These are phyloP conservation scores for Lutraria lutraria DNA, from an alignment of 2,888 invertebrate genomes.

Conservation along the genomic window DNA sequence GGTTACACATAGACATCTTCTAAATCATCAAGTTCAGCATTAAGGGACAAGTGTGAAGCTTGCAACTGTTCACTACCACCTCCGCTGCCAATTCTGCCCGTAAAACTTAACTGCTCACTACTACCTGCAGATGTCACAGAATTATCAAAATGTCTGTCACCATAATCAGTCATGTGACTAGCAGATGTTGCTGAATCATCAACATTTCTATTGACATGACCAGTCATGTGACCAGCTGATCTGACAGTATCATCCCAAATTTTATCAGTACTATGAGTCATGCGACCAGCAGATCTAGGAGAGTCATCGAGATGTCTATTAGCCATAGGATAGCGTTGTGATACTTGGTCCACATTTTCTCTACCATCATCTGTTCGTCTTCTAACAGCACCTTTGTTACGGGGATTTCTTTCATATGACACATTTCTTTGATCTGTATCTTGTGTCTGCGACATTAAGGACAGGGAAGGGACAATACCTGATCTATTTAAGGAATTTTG, in stretches of 20 bases:
- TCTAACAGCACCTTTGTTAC: not conserved
- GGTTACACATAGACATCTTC: constrained; percentile 17
- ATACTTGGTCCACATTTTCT: not conserved
- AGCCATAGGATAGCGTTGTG: not conserved
- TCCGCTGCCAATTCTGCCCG: not conserved
- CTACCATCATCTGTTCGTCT: not conserved
- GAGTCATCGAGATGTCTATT: not conserved
- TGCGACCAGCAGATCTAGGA: not conserved
- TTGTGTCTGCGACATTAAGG: not conserved
- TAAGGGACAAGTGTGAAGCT: not conserved
- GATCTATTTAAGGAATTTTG: not conserved
- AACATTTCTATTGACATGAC: not conserved
- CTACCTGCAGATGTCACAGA: not conserved
- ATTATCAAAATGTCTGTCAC: not conserved
- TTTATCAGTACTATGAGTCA: not conserved
- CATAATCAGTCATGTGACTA: not conserved
- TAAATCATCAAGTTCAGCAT: constrained; percentile 5
- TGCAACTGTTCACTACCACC: not conserved
- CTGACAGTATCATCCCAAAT: not conserved
- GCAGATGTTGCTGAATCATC: not conserved
- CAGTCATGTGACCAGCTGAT: not conserved
- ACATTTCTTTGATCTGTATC: not conserved
- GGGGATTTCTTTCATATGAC: not conserved
- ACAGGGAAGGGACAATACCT: not conserved
- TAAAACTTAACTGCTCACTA: not conserved